Evolutionary conservation across 1,140 invertebrate species (phyloP).

Genomic region (Drosophila seguyi): DNA sequence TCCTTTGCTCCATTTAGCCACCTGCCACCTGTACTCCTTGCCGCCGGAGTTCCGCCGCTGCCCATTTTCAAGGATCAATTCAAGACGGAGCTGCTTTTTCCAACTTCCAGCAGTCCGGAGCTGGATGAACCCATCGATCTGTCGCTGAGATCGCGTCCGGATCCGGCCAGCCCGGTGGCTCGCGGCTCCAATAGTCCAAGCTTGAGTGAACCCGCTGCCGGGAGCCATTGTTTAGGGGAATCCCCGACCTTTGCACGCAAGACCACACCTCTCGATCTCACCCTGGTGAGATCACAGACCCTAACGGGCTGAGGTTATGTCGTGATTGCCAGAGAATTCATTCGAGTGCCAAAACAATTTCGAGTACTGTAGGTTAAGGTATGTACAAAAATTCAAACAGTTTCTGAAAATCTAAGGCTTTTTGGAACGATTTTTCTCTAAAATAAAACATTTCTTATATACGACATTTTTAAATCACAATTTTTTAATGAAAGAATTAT

Average conservation of each 20-base stretch:
- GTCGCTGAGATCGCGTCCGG: conserved; percentile 87
- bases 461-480: not conserved
- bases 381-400: conserved; percentile 19
- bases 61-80: conserved; percentile 66
- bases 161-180: conserved; percentile 44
- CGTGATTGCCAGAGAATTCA: conserved; percentile 51
- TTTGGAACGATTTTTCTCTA: not conserved
- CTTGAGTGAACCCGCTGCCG: conserved; percentile 55
- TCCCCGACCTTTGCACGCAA: conserved; percentile 71
- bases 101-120: conserved; percentile 71
- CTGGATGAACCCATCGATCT: conserved; percentile 92
- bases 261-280: conserved; percentile 89
- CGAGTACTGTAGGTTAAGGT: conserved; percentile 37
- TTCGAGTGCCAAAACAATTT: conserved; percentile 57
- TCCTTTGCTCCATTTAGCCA: conserved; percentile 72
- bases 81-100: conserved; percentile 62
- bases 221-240: conserved; percentile 40
- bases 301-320: conserved; percentile 62
- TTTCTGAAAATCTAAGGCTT: conserved; percentile 1
- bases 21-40: conserved; percentile 58
- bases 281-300: conserved; percentile 85
- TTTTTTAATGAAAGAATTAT: not conserved
- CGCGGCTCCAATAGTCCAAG: conserved; percentile 53
- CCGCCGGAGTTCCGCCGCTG: conserved; percentile 53
- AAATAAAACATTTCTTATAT: not conserved